Evolutionary conservation across 2,888 invertebrate species (phyloP).

Genomic region (Nasonia oneida): DNA sequence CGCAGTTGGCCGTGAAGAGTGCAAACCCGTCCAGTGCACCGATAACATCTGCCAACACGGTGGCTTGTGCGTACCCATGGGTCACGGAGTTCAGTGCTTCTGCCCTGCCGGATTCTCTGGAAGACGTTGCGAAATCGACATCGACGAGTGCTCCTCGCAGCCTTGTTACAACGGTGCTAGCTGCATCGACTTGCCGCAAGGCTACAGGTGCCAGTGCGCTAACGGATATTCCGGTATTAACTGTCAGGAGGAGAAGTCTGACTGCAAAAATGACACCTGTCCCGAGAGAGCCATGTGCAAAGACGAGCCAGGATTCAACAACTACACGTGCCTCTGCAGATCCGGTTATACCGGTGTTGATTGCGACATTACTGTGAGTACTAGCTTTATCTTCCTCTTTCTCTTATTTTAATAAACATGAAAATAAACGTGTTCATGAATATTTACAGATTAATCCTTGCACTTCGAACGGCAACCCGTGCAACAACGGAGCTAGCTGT

Average conservation of each 20-base stretch:
- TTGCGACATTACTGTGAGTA: slow-evolving; percentile 90
- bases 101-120: slow-evolving; percentile 98
- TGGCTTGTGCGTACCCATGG: slow-evolving; percentile 93
- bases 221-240: slow-evolving; percentile 94
- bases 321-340: slow-evolving; percentile 95
- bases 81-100: slow-evolving; percentile 93
- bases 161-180: slow-evolving; percentile 96
- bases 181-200: slow-evolving; percentile 95
- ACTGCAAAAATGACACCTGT: slow-evolving; percentile 94
- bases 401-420: slow-evolving; percentile 6
- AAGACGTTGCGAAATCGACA: slow-evolving; percentile 94
- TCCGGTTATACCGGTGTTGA: slow-evolving; percentile 96
- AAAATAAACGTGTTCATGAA: neutral
- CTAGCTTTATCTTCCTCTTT: slow-evolving; percentile 23
- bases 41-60: slow-evolving; percentile 95
- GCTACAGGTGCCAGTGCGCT: slow-evolving; percentile 93
- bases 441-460: slow-evolving; percentile 90
- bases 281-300: slow-evolving; percentile 98
- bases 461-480: slow-evolving; percentile 93
- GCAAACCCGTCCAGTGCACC: slow-evolving; percentile 92
- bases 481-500: slow-evolving; percentile 94
- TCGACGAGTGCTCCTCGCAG: slow-evolving; percentile 95
- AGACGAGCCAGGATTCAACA: slow-evolving; percentile 93
- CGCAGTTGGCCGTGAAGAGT: slow-evolving; percentile 91
- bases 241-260: slow-evolving; percentile 95